Percentiles rank a stretch among this genome's conserved stretches.
These are phyloP conservation scores for Mus spicilegus DNA, from an alignment of 2,113 vertebrate genomes.

Conservation along the genomic window DNA sequence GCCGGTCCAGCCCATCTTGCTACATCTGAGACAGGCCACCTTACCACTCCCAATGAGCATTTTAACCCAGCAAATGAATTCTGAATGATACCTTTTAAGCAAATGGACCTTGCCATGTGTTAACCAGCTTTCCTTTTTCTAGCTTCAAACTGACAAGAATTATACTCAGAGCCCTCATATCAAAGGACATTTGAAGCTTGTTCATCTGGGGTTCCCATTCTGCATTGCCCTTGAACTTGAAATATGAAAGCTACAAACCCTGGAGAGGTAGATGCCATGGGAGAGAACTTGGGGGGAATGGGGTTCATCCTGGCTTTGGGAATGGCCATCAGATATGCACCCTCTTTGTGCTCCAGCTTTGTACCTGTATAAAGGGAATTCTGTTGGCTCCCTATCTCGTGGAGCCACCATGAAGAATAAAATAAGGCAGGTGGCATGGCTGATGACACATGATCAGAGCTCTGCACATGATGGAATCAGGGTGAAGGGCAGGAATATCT, in stretches of 20 bases:
- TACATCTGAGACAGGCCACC: not conserved
- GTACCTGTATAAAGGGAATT: not conserved
- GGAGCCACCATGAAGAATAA: not conserved
- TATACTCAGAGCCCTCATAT: not conserved
- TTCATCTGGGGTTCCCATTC: not conserved
- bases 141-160: not conserved
- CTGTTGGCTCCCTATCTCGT: not conserved
- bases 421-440: not conserved
- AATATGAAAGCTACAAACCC: rapidly evolving
- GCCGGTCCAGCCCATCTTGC: not conserved
- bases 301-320: not conserved
- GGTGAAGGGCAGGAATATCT: not conserved
- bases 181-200: not conserved
- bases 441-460: not conserved
- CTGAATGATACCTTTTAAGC: not conserved
- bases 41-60: not conserved
- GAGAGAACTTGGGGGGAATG: not conserved
- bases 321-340: not conserved
- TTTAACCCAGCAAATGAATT: not conserved
- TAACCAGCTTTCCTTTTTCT: conserved; percentile 12
- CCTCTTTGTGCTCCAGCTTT: not conserved
- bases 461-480: not conserved
- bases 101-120: not conserved
- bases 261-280: not conserved
- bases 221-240: not conserved